Base-by-base conservation (phyloP, 2,888 invertebrate species). In the Ypsolopha scabrella region DNA sequence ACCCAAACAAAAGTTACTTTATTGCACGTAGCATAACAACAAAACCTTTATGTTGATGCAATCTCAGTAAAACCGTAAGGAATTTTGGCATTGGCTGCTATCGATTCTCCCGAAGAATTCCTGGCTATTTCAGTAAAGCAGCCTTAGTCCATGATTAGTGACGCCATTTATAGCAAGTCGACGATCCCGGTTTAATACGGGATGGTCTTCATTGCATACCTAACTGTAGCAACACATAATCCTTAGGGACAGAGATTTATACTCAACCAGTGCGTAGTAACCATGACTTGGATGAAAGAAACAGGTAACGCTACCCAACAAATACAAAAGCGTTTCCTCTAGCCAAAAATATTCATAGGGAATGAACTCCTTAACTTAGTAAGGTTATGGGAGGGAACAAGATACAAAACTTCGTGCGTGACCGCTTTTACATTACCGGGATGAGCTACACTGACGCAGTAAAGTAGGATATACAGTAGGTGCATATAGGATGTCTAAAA, bases 81-180 rank as follows among this genome's bases (percentile, higher is more conserved):
- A 48, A 53, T 55, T 54, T 62, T 68, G 70, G 67, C 64, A 65
- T 60, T 61, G 61, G 65, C 11, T 3, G 11, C 7, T 67, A 67
- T 68, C 64, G 68, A 68, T 65, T 59, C 59, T 24, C 43, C 58
- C 59, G 57, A 58, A 67, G 69, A 72, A 80, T 80, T 72, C 75
- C 74, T 64, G 60, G 64, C 72, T 79, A 81, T 80, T 80, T 80
- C 65, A 65, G 73, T 51, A 46, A 41, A 49, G 11, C 13, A 11
- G 3, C 36, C 11, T 37, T 37, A 66, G 58, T 63, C 70, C 70
- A 57, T 63, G 60, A 75, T 79, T 75, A 80, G 76, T 70, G 59
- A 64, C 60, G 65, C 61, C 61, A 64, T 65, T 66, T 66, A 64
- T 64, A 67, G 60, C 52, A 43, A 52, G 54, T 52, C 64, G 57